Evolutionary conservation across 2,888 invertebrate species (phyloP).

Genomic region (Megalurothrips usitatus): DNA sequence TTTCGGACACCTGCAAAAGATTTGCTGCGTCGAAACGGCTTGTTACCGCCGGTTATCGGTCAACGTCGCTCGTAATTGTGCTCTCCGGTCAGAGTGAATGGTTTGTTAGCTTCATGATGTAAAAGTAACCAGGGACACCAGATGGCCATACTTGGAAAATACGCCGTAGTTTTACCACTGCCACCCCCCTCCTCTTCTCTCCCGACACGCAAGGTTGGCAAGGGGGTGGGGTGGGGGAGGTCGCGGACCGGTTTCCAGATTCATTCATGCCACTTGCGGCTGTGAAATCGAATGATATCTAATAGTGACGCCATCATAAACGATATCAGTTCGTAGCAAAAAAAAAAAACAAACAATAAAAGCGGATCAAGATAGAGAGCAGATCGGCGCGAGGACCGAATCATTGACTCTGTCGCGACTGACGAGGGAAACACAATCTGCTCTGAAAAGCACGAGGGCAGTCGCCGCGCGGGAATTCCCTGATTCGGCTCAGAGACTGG

Average conservation of each 20-base stretch:
- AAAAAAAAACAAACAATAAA: too few relatives aligned
- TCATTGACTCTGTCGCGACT: too few relatives aligned
- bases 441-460: too few relatives aligned
- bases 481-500: too few relatives aligned
- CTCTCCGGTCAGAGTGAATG: too few relatives aligned
- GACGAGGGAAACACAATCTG: too few relatives aligned
- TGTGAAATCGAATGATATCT: too few relatives aligned
- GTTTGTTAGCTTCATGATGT: background rate
- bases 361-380: too few relatives aligned
- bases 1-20: background rate
- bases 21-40: conserved; percentile 33
- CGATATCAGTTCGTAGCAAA: too few relatives aligned
- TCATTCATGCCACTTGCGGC: background rate
- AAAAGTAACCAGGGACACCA: background rate
- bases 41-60: conserved; percentile 30
- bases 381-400: too few relatives aligned
- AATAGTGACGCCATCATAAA: too few relatives aligned
- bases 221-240: background rate
- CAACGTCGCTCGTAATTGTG: conserved; percentile 26
- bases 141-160: background rate
- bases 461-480: too few relatives aligned
- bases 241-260: background rate
- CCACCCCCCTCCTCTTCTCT: background rate
- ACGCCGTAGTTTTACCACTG: background rate
- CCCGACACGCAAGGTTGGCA: background rate